These are phyloP conservation scores for Agonopterix alstromeriana DNA, from an alignment of 2,888 invertebrate genomes.

Conservation along the genomic window DNA sequence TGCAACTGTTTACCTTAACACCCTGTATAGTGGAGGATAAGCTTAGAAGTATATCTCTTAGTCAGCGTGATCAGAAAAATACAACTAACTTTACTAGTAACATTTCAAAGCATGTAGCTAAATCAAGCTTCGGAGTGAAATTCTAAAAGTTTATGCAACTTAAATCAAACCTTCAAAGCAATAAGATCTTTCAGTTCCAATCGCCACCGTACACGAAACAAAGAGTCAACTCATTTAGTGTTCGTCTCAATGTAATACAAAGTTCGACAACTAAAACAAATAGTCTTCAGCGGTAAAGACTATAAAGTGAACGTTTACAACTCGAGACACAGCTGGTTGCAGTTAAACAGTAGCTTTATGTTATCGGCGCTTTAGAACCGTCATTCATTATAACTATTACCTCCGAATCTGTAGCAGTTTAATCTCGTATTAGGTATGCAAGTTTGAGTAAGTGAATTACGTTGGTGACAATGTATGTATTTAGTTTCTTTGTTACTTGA, in stretches of 20 bases:
- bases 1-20: too few relatives aligned
- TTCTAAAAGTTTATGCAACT: too few relatives aligned
- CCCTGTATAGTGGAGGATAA: too few relatives aligned
- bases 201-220: too few relatives aligned
- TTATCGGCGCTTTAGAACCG: slow-evolving; percentile 33
- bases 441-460: slow-evolving; percentile 7
- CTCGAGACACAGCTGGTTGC: slow-evolving; percentile 49
- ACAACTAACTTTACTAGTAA: too few relatives aligned
- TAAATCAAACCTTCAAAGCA: too few relatives aligned
- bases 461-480: slow-evolving; percentile 1
- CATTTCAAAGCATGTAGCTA: too few relatives aligned
- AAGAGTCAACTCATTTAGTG: too few relatives aligned
- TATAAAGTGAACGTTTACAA: slow-evolving; percentile 44
- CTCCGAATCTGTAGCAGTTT: slow-evolving; percentile 39
- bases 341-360: slow-evolving; percentile 53
- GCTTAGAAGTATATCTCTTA: too few relatives aligned
- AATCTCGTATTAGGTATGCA: slow-evolving; percentile 17
- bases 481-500: neutral
- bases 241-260: slow-evolving; percentile 10
- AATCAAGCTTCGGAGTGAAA: too few relatives aligned
- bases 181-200: too few relatives aligned
- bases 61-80: too few relatives aligned
- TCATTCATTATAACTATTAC: slow-evolving; percentile 36
- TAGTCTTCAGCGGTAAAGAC: slow-evolving; percentile 34
- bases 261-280: slow-evolving; percentile 34